phyloP scores from a whole-genome alignment of 1,140 invertebrate genomes.

The Eupristina koningsbergeri region DNA sequence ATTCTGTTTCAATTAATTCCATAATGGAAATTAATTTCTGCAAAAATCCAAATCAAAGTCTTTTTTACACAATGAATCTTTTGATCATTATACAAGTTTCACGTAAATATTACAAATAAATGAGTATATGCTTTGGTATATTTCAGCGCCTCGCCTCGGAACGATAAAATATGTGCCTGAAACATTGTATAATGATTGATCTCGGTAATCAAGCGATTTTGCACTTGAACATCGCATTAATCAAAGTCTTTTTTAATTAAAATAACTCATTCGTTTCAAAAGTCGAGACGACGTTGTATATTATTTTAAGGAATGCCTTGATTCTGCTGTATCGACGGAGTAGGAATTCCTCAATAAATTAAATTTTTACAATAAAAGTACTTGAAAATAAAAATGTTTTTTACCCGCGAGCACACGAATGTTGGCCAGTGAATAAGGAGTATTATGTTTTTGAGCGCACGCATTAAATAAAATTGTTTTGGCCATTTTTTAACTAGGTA shows the following conservation, averaged over 20 bases:
- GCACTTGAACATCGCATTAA: slow-evolving; percentile 8
- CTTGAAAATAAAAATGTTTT: no score
- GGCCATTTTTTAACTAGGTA: no score
- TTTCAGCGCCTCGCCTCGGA: not conserved
- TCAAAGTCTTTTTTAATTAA: slow-evolving; percentile 28
- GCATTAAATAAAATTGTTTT: no score
- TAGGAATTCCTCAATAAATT: not conserved
- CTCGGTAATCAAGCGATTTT: slow-evolving; percentile 9
- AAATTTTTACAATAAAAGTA: no score
- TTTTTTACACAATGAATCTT: not conserved
- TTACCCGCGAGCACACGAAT: not conserved
- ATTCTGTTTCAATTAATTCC: not conserved
- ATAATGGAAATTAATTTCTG: not conserved
- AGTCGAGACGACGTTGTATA: not conserved
- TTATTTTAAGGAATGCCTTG: not conserved
- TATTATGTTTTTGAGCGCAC: no score
- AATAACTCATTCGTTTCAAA: not conserved
- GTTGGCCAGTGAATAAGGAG: no score
- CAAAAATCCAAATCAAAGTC: not conserved
- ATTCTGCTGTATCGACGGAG: not conserved
- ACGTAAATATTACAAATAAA: slow-evolving; percentile 13
- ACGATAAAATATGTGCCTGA: slow-evolving; percentile 20
- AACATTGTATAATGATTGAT: slow-evolving; percentile 27
- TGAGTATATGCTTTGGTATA: not conserved
- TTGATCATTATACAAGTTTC: slow-evolving; percentile 17